Evolutionary conservation across 2,797 vertebrate genomes (phyloP), one percentile per base, ranked within the genome.

Genomic region (Lepus oiostolus): DNA sequence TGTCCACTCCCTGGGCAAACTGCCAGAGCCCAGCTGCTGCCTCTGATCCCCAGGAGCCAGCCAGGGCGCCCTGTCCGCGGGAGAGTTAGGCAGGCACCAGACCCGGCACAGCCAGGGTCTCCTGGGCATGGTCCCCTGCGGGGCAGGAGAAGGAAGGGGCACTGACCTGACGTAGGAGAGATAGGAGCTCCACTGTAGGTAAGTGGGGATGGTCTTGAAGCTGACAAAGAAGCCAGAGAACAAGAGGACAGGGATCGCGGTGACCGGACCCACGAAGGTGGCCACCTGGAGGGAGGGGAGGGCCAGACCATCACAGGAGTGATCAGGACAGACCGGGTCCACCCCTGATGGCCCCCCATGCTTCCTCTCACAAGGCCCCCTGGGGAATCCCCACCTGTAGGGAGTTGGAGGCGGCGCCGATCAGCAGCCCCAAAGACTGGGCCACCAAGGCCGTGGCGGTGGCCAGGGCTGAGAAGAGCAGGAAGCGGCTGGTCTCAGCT

Each of bases 141-240:
- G 0, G 19, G 22, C 68, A 70, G 17, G 54, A 21, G 32, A 8
- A 30, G 58, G 2, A 0, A 0, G 0, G 0, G 13, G 3, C 1
- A 50, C 98, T 26, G 94, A 99, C 99, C 99, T 99, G 98, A 99
- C 99, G 0, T 99, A 99, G 95, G 99, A 99, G 85, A 99, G 98
- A 4, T 99, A 99, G 81, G 99, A 99, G 95, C 99, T 99, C 99
- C 99, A 99, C 81, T 99, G 99, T 83, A 99, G 98, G 98, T 99
- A 99, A 89, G 99, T 99, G 68, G 99, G 99, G 97, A 99, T 99
- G 94, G 99, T 99, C 98, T 99, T 99, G 98, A 99, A 99, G 97
- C 99, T 99, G 97, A 99, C 99, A 1, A 99, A 99, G 98, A 99
- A 99, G 92, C 99, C 99, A 6, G 99, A 99, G 98, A 99, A 99